Evolutionary conservation across 2,888 invertebrate species (phyloP).

Genomic region (Pachycephus smyrnensis): DNA sequence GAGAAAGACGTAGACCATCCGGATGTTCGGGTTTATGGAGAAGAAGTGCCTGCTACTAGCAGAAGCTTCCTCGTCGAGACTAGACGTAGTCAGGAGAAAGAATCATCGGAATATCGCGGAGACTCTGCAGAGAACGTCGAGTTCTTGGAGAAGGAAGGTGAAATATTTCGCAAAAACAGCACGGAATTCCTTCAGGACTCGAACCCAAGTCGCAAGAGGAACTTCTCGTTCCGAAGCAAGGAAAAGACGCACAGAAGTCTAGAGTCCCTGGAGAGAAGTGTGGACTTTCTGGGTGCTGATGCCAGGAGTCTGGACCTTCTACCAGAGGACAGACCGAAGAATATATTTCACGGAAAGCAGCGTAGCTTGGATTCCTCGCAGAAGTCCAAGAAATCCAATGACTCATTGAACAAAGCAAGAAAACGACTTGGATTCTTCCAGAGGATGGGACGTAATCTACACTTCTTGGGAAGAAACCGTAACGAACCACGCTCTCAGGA

Average conservation of each 20-base stretch:
- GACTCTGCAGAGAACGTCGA: conserved; percentile 41
- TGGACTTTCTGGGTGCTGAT: conserved; percentile 37
- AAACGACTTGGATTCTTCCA: conserved; percentile 53
- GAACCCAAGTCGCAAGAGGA: conserved; percentile 31
- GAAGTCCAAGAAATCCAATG: conserved; percentile 41
- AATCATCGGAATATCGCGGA: not conserved
- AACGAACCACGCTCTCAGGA: conserved; percentile 36
- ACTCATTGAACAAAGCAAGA: conserved; percentile 34
- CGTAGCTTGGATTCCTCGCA: conserved; percentile 49
- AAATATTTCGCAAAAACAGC: conserved; percentile 53
- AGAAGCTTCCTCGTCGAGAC: conserved; percentile 19
- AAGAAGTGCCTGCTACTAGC: conserved; percentile 29
- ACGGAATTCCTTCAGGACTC: conserved; percentile 42
- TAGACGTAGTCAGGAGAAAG: not conserved
- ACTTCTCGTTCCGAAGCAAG: conserved; percentile 46
- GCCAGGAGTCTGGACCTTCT: conserved; percentile 51
- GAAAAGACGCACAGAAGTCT: conserved; percentile 50
- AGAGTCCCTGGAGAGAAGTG: conserved; percentile 51
- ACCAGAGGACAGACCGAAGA: conserved; percentile 38
- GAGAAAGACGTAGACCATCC: conserved; percentile 53
- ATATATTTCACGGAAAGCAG: conserved; percentile 46
- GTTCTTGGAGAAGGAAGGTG: conserved; percentile 53
- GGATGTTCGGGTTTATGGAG: conserved; percentile 38
- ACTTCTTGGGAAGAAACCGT: conserved; percentile 54
- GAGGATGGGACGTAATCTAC: conserved; percentile 52